These are phyloP conservation scores for Agonopterix alstromeriana DNA, from an alignment of 2,888 invertebrate genomes.

Conservation along the genomic window DNA sequence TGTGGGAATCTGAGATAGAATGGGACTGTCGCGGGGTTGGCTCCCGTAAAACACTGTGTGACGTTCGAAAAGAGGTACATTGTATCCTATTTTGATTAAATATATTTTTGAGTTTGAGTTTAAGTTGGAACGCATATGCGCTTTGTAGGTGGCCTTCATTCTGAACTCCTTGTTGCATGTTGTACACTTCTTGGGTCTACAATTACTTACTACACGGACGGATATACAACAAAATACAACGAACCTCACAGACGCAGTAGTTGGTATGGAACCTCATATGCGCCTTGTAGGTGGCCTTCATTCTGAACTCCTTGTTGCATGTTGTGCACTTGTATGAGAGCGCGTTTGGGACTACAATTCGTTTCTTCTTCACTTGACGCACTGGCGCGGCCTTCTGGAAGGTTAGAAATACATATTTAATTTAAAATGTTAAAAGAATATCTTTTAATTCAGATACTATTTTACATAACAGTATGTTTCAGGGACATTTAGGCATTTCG, in stretches of 20 bases:
- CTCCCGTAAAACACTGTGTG: too few species aligned
- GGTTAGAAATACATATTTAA: not conserved
- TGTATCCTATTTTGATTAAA: too few species aligned
- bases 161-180: slow-evolving; percentile 53
- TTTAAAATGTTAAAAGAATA: too few species aligned
- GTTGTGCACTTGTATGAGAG: slow-evolving; percentile 40
- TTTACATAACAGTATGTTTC: too few species aligned
- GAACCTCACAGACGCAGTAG: slow-evolving; percentile 63
- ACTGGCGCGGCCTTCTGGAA: slow-evolving; percentile 14
- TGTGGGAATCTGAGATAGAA: too few species aligned
- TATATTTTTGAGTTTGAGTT: too few species aligned
- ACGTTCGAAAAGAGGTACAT: too few species aligned
- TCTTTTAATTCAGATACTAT: too few species aligned
- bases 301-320: slow-evolving; percentile 53
- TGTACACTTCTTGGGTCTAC: slow-evolving; percentile 24
- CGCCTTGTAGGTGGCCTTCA: slow-evolving; percentile 58
- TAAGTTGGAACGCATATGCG: too few species aligned
- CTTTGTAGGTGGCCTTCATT: slow-evolving; percentile 58
- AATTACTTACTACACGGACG: too few species aligned
- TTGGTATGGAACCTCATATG: slow-evolving; percentile 61
- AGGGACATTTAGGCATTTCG: too few species aligned
- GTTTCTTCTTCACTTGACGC: slow-evolving; percentile 14
- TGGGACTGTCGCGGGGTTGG: too few species aligned
- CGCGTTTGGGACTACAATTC: slow-evolving; percentile 21
- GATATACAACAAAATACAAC: slow-evolving; percentile 1